A percentile compares a stretch with the other conserved stretches of the same genome.
phyloP scores from a whole-genome alignment of 53 echinoderm and acorn worm species.

The Stichopus horrens region DNA sequence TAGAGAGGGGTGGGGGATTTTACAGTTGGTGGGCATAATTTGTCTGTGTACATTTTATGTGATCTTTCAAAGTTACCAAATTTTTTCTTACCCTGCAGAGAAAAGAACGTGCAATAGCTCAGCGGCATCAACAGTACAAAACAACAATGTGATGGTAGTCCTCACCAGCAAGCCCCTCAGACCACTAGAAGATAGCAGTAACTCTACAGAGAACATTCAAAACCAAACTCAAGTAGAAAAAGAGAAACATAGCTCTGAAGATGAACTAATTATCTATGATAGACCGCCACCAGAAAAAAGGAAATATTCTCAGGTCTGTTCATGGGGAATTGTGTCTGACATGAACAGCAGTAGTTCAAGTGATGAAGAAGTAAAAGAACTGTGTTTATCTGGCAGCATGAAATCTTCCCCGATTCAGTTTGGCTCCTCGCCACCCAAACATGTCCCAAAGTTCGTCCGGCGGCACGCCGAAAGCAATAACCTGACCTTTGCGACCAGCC shows the following conservation, averaged over 20 bases:
- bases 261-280: conserved; percentile 78
- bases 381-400: conserved; percentile 51
- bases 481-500: conserved; percentile 73
- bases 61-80: too few relatives aligned
- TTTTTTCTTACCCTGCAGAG: conserved; percentile 39
- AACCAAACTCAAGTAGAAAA: conserved; percentile 54
- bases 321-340: conserved; percentile 52
- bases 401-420: conserved; percentile 71
- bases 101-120: conserved; percentile 70
- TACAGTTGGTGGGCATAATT: too few relatives aligned
- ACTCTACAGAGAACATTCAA: conserved; percentile 81
- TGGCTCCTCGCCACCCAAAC: conserved; percentile 85
- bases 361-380: conserved; percentile 86
- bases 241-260: conserved; percentile 92
- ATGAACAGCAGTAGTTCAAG: conserved; percentile 60
- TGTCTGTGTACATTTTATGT: too few relatives aligned
- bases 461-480: conserved; percentile 66
- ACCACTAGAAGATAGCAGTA: conserved; percentile 80
- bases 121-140: conserved; percentile 42
- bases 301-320: conserved; percentile 82
- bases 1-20: too few relatives aligned
- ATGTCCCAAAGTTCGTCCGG: conserved; percentile 67
- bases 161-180: conserved; percentile 49
- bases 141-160: conserved; percentile 43
- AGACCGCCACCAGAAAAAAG: conserved; percentile 86